phyloP scores from a whole-genome alignment of 2,113 vertebrate genomes.

The Tragelaphus imberbis region DNA sequence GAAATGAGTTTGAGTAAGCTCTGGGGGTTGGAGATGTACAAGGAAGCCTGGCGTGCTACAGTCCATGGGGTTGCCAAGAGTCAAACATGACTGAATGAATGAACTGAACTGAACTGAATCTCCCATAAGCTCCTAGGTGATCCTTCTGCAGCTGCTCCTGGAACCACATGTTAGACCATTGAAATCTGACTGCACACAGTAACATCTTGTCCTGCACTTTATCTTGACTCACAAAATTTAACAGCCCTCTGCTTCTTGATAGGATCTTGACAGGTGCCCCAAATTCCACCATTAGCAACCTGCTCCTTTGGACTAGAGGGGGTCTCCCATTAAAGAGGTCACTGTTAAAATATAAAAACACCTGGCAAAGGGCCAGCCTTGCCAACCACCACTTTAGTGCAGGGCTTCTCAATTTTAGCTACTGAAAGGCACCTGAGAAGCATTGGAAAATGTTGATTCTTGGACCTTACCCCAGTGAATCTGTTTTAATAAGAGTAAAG shows the following conservation, averaged over 20 bases:
- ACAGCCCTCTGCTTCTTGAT: neutral
- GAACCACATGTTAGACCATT: neutral
- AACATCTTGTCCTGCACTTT: neutral
- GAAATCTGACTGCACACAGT: neutral
- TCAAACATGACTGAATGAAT: neutral
- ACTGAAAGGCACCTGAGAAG: neutral
- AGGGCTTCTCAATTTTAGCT: neutral
- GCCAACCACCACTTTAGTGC: neutral
- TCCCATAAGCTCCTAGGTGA: neutral
- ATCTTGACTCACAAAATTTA: neutral
- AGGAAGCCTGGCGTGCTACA: neutral
- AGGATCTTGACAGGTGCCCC: neutral
- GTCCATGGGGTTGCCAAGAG: neutral
- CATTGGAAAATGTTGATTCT: neutral
- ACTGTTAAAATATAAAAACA: neutral
- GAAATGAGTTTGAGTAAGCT: neutral
- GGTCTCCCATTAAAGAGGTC: neutral
- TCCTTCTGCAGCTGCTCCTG: neutral
- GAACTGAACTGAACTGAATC: neutral
- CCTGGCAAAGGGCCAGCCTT: neutral
- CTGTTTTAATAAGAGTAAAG: neutral
- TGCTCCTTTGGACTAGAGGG: neutral
- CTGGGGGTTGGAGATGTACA: neutral
- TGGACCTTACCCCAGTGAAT: neutral
- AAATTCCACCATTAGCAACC: neutral